Evolutionary conservation across 2,888 invertebrate species (phyloP), one percentile per base, ranked within the genome.

Genomic region (Teleiodes luculella): DNA sequence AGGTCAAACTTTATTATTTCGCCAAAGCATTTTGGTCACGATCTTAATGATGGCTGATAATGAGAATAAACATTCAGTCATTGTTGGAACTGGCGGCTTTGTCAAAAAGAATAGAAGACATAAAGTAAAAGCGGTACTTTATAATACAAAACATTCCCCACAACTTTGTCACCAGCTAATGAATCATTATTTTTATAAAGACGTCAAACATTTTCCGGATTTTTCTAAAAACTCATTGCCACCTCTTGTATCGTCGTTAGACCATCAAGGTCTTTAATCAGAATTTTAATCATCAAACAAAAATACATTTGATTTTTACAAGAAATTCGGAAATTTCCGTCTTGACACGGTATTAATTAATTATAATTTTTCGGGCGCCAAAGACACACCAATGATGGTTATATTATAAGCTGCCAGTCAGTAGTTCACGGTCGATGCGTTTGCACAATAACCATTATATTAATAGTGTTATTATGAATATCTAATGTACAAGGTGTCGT

Each of bases 381-480:
- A 67, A 64, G 64, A 52, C 62, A 63, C 3, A 20, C 11, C 36
- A 62, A 69, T 66, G 61, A 66, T 67, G 67, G 71, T 67, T 67
- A 35, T 62, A 61, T 67, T 67, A 35, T 62, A 61, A 58, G 56
- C 57, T 57, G 60, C 53, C 52, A 63, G 58, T 59, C 52, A 63
- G 58, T 59, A 62, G 70, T 72, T 72, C 70, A 75, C 61, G 70
- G 72, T 61, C 71, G 62, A 36, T 60, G 47, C 57, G 63, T 65
- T 72, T 68, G 66, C 67, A 66, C 64, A 72, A 68, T 58, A 63
- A n/a, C 58, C 59, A 59, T 63, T 67, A 63, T 62, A 47, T 33
- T 47, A 58, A 47, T 57, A 53, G 52, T 31, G n/a, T 41, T 51
- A 50, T 36, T 41, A 37, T 41, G 37, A 48, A 48, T 18, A 43